phyloP scores from a whole-genome alignment of 2,113 vertebrate genomes.

The Scortum barcoo region DNA sequence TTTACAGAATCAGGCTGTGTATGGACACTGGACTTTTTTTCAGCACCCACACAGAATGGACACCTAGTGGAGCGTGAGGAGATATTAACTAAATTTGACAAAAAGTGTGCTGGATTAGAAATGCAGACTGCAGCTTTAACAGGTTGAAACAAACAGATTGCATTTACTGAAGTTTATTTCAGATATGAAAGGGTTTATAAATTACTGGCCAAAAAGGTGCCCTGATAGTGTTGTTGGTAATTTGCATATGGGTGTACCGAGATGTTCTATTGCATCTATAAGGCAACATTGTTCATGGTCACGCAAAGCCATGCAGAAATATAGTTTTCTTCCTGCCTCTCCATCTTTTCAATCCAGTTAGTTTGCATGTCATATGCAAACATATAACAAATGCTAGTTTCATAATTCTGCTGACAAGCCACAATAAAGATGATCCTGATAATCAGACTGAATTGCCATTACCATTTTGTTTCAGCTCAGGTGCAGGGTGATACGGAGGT shows the following conservation, averaged over 20 bases:
- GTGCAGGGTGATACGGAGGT: background rate
- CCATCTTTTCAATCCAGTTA: constrained; percentile 6
- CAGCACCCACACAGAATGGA: too few species aligned
- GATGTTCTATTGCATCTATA: background rate
- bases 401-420: background rate
- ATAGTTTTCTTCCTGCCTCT: constrained; percentile 4
- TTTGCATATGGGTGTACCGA: background rate
- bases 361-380: background rate
- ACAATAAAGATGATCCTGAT: background rate
- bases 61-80: too few species aligned
- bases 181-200: background rate
- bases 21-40: too few species aligned
- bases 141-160: background rate
- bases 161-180: background rate
- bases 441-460: background rate
- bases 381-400: constrained; percentile 2
- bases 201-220: background rate
- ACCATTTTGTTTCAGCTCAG: background rate
- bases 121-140: too few species aligned
- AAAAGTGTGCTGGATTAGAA: too few species aligned
- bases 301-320: background rate
- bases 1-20: too few species aligned
- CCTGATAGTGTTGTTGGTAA: background rate
- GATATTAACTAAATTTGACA: too few species aligned
- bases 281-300: background rate